phyloP scores from a whole-genome alignment of 2,888 invertebrate species.

The Pollenia griseotomentosa region DNA sequence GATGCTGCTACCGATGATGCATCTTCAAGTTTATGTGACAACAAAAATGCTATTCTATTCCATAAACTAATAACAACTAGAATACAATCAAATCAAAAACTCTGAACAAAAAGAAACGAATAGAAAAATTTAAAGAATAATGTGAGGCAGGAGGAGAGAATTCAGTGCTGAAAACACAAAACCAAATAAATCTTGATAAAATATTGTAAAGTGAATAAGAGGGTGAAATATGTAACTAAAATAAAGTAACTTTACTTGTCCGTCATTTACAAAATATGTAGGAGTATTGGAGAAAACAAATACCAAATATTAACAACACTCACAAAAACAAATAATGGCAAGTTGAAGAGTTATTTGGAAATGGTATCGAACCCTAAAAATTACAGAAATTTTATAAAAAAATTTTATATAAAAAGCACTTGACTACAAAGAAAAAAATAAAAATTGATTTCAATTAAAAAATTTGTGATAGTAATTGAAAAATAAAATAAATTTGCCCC shows the following conservation, averaged over 20 bases:
- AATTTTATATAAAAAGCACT: no score
- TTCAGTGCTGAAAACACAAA: neutral
- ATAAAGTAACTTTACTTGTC: conserved; percentile 58
- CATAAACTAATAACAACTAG: conserved; percentile 69
- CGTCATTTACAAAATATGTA: conserved; percentile 36
- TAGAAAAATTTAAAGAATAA: conserved; percentile 45
- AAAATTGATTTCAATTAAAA: no score
- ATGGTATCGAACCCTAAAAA: no score
- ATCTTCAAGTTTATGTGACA: conserved; percentile 68
- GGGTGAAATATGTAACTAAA: conserved; percentile 16
- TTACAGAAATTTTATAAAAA: no score
- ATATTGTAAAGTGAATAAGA: conserved; percentile 50
- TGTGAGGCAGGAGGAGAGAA: conserved; percentile 1
- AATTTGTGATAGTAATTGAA: no score
- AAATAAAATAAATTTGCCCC: no score
- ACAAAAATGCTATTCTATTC: conserved; percentile 61
- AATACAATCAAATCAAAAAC: conserved; percentile 68
- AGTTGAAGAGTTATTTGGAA: neutral
- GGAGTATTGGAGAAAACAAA: neutral
- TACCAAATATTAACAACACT: neutral
- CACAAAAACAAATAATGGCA: neutral
- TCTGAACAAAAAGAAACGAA: conserved; percentile 19
- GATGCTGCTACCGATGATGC: conserved; percentile 44
- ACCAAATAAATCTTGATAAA: conserved; percentile 60
- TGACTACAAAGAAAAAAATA: no score